A percentile compares a stretch with the other conserved stretches of the same genome.
phyloP scores from a whole-genome alignment of 2,113 vertebrate genomes.

The Fulmarus glacialis region DNA sequence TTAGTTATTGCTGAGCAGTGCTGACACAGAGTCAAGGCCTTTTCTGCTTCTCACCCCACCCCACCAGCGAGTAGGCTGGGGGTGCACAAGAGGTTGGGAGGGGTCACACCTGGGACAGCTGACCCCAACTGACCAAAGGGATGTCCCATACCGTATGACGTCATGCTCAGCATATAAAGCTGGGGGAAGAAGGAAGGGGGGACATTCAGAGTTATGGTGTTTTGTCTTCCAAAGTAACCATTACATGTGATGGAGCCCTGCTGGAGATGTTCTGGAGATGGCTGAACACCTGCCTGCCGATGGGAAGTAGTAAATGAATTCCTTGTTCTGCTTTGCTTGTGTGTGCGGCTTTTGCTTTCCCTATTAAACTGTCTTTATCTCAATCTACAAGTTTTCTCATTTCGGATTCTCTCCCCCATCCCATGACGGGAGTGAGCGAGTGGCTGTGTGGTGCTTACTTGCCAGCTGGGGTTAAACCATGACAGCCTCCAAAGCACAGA shows the following conservation, averaged over 20 bases:
- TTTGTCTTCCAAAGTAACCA: not conserved
- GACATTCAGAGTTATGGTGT: fast-evolving
- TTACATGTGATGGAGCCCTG: not conserved
- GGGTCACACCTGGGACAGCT: not conserved
- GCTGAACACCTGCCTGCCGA: not conserved
- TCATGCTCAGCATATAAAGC: not conserved
- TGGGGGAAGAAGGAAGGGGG: not conserved
- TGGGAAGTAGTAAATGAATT: not conserved
- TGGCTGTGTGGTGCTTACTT: not conserved
- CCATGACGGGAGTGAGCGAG: not conserved
- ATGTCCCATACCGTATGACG: not conserved
- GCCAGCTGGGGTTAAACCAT: not conserved
- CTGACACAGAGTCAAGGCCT: not conserved
- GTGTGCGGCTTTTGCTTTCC: not conserved
- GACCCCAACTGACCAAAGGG: not conserved
- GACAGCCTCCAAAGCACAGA: not conserved
- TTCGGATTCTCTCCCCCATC: not conserved
- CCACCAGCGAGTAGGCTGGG: not conserved
- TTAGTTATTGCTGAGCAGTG: not conserved
- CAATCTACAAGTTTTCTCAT: not conserved
- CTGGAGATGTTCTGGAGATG: not conserved
- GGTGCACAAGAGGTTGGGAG: not conserved
- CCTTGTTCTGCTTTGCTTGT: not conserved
- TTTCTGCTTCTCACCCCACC: not conserved
- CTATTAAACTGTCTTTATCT: not conserved